Base-by-base conservation (phyloP, 2,113 vertebrate genomes). In the Planiliza haematocheilus region DNA sequence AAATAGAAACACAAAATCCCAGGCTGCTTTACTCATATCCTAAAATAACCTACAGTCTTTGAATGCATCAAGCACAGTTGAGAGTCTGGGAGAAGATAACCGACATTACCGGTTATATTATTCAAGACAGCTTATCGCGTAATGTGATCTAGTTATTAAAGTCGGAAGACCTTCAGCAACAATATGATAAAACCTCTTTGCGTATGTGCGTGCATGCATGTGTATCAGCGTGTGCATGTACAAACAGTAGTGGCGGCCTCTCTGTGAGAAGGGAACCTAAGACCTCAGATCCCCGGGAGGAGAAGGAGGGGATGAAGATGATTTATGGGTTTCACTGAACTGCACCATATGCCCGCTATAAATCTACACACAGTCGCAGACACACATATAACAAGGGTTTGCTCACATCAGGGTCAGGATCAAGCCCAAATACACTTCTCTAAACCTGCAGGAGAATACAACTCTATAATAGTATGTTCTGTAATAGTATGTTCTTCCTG, bases 321-420 rank as follows among this genome's bases (percentile, higher is more conserved):
- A 92, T 91, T 89, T 89, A 90, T 91, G 69, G 67, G 45, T 84
- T 82, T 85, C 55, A 72, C 80, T 82, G 85, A 85, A 74, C 70
- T 71, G 76, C 78, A 70, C 87, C 88, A 85, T 81, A 87, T 88
- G 88, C 55, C 55, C n/a, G 10, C 72, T 57, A 82, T 78, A 84
- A 71, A 73, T 84, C 42, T 70, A 62, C 62, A 72, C 58, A 46
- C 12, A 61, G 39, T 34, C 38, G 18, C 39, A 14, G 13, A 8
- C 64, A n/a, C 53, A 9, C 34, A 73, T 5, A 74, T 18, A 81
- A 74, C 62, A 52, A 58, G 46, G 58, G 57, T 66, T 65, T 66
- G 20, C 74, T 69, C 62, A 66, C 59, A 67, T 71, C 42, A 52
- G 82, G 85, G 83, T 81, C 81, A 86, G 62, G 62, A 79, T 77